Percentiles rank a stretch among this genome's conserved stretches.
Evolutionary conservation across 2,888 invertebrate genomes (phyloP).

Genomic region (Chelonus formosanus): DNA sequence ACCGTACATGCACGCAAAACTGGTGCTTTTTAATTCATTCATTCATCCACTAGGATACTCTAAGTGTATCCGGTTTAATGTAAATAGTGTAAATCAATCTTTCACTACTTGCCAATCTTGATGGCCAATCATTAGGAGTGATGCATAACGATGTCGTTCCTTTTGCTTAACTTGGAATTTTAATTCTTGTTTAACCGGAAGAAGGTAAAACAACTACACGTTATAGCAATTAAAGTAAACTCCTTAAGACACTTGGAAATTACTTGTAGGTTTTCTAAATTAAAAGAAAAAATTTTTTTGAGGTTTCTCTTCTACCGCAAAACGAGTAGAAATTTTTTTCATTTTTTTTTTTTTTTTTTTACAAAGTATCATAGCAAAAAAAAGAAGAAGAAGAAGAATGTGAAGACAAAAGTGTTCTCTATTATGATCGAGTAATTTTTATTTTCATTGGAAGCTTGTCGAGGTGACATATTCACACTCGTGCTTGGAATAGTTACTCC

Average conservation of each 20-base stretch:
- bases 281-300: background rate
- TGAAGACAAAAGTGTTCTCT: too few relatives aligned
- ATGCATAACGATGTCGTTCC: too few relatives aligned
- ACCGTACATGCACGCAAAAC: constrained; percentile 42
- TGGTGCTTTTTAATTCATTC: constrained; percentile 57
- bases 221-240: constrained; percentile 1
- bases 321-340: background rate
- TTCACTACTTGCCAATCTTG: too few relatives aligned
- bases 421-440: constrained; percentile 12
- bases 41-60: constrained; percentile 38
- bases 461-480: constrained; percentile 29
- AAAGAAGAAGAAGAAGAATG: background rate
- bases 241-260: too few relatives aligned
- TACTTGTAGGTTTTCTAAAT: too few relatives aligned
- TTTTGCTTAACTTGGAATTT: too few relatives aligned
- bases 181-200: background rate
- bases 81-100: background rate
- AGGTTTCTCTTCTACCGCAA: background rate
- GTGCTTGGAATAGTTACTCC: constrained; percentile 45
- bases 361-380: constrained; percentile 1
- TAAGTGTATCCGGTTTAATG: background rate
- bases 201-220: constrained; percentile 4
- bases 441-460: constrained; percentile 19
- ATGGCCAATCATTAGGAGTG: too few relatives aligned
- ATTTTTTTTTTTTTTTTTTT: constrained; percentile 12